Base-by-base conservation (phyloP, 2,113 vertebrate genomes). In the Myrmophylax atrothorax region DNA sequence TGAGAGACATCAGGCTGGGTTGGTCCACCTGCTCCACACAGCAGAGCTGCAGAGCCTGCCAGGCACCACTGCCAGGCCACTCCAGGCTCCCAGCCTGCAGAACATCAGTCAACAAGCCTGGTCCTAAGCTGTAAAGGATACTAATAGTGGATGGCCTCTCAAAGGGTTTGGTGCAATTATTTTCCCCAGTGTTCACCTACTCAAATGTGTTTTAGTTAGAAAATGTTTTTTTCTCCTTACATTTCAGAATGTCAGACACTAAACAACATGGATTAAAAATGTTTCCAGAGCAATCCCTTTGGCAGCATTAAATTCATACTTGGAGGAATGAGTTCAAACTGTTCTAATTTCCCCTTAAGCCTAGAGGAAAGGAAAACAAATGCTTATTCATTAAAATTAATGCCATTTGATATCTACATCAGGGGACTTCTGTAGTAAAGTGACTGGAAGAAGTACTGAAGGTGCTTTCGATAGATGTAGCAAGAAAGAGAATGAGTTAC, bases 341-440 rank as follows among this genome's bases (percentile, higher is more conserved):
- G 62, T 20, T 74, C 35, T 35, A 94, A 87, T 83, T 66, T 87
- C 29, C 33, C 31, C 59, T 83, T 85, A 87, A 90, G 82, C 55
- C 38, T 68, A 25, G 9, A 85, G 31, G 44, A 84, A 76, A 28
- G n/a, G 64, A 69, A 93, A 90, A 7, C 46, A 89, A 84, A 91
- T 79, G 52, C 59, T 90, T 82, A 63, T 44, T 91, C 59, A 94
- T 91, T 84, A 88, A 88, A 96, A 91, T 62, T 63, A 84, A 94
- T 69, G 59, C 59, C 37, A 91, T 66, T 59, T 77, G 80, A 50
- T 80, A 93, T 42, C 66, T 87, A 35, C 42, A 91, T 80, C 42
- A 72, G 53, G 38, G 37, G 28, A 87, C 25, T 92, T 87, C 40
- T 37, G 12, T 33, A 79, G 66, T 26, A 69, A 76, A 85, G n/a